phyloP scores from a whole-genome alignment of 2,888 invertebrate species.

The Rhagium mordax region DNA sequence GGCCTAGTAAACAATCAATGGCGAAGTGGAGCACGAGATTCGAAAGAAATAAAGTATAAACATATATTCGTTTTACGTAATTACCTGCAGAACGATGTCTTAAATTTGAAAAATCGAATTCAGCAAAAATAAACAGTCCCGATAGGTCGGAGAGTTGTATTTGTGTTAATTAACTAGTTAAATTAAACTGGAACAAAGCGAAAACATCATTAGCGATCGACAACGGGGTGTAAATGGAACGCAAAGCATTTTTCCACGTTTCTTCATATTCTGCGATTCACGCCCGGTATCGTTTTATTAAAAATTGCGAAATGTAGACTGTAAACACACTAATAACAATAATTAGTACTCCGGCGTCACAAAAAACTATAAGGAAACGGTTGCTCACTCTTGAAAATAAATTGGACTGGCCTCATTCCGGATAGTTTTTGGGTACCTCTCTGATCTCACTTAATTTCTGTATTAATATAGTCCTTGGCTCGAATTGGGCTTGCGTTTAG shows the following conservation, averaged over 20 bases:
- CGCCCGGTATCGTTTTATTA: not conserved
- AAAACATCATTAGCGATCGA: too few species aligned
- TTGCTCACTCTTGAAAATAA: constrained; percentile 11
- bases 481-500: constrained; percentile 5
- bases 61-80: too few species aligned
- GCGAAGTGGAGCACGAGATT: too few species aligned
- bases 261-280: not conserved
- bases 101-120: too few species aligned
- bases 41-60: too few species aligned
- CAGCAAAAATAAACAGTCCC: too few species aligned
- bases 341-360: not conserved
- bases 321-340: not conserved
- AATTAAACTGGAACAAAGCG: too few species aligned
- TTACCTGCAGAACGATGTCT: too few species aligned
- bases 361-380: constrained; percentile 25
- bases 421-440: not conserved
- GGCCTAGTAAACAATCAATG: too few species aligned
- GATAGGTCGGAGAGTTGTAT: too few species aligned
- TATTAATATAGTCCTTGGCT: constrained; percentile 16
- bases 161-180: too few species aligned
- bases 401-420: constrained; percentile 19
- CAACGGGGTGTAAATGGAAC: not conserved
- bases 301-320: not conserved
- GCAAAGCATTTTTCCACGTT: not conserved
- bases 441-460: not conserved